Conservation (phyloP, 2,888 invertebrate genomes). For the Nemoura dubitans region DNA sequence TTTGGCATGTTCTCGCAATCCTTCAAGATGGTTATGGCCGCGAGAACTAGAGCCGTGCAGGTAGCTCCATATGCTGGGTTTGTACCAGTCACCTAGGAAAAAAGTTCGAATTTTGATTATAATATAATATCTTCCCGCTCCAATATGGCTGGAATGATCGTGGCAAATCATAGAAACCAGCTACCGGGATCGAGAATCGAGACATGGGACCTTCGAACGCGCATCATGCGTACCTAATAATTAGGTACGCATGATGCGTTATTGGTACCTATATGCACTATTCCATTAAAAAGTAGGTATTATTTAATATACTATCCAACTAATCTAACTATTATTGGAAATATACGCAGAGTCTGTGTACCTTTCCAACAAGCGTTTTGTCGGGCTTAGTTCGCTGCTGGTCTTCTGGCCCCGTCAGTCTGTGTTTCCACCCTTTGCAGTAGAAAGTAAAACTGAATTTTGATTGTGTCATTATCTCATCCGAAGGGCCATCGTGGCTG, state of each 20-base stretch:
- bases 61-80: slow-evolving; percentile 89
- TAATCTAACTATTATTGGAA: no score
- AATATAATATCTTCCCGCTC: no score
- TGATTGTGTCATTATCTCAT: slow-evolving; percentile 67
- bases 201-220: no score
- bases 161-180: no score
- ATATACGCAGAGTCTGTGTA: slow-evolving; percentile 56
- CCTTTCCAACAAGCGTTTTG: slow-evolving; percentile 72
- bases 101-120: no score
- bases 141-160: no score
- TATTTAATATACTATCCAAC: no score
- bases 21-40: slow-evolving; percentile 78
- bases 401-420: slow-evolving; percentile 66
- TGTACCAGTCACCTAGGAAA: slow-evolving; percentile 64
- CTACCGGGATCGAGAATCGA: no score
- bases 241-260: no score
- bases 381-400: slow-evolving; percentile 68
- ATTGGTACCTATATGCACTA: no score
- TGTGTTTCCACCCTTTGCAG: slow-evolving; percentile 82
- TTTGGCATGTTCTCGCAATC: slow-evolving; percentile 81
- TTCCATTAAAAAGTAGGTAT: no score
- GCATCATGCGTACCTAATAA: no score
- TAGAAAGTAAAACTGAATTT: slow-evolving; percentile 75
- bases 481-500: slow-evolving; percentile 72
- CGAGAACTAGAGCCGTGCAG: slow-evolving; percentile 74